Evolutionary conservation across 2,113 vertebrate genomes (phyloP).

Genomic region (Vireo altiloquus): DNA sequence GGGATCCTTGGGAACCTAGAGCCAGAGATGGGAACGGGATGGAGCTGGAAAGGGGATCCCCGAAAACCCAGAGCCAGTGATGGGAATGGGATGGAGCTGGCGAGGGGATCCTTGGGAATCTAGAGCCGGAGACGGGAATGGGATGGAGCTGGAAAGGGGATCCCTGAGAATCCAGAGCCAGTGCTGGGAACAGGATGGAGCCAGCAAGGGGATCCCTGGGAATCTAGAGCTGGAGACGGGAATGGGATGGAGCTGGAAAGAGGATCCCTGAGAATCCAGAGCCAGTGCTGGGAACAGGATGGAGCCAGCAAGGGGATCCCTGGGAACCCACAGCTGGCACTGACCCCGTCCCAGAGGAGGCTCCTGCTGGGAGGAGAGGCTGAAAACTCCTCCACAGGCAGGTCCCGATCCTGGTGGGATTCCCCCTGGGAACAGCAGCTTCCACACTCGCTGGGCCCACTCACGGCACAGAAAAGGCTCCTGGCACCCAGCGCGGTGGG

Average conservation of each 20-base stretch:
- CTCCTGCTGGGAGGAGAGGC: rapidly evolving
- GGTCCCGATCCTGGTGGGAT: rapidly evolving
- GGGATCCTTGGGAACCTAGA: too few species aligned
- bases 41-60: too few species aligned
- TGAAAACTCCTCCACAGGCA: not conserved
- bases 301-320: not conserved
- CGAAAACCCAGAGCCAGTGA: too few species aligned
- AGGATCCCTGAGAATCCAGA: not conserved
- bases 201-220: rapidly evolving
- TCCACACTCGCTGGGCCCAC: not conserved
- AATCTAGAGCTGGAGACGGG: not conserved
- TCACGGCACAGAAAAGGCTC: not conserved
- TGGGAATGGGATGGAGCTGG: too few species aligned
- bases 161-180: not conserved
- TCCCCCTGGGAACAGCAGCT: not conserved
- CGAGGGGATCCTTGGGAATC: not conserved
- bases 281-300: not conserved
- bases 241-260: rapidly evolving
- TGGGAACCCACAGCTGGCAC: not conserved
- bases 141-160: not conserved
- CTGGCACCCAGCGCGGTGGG: not conserved
- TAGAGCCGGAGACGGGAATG: not conserved
- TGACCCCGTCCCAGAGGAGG: not conserved
- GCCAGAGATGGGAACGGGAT: too few species aligned
- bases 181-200: not conserved